A percentile compares a stretch with the other conserved stretches of the same genome.
Conservation (phyloP, 30 jellyfish, hydroid and myxozoan species). For the Nemopilema nomurai region DNA sequence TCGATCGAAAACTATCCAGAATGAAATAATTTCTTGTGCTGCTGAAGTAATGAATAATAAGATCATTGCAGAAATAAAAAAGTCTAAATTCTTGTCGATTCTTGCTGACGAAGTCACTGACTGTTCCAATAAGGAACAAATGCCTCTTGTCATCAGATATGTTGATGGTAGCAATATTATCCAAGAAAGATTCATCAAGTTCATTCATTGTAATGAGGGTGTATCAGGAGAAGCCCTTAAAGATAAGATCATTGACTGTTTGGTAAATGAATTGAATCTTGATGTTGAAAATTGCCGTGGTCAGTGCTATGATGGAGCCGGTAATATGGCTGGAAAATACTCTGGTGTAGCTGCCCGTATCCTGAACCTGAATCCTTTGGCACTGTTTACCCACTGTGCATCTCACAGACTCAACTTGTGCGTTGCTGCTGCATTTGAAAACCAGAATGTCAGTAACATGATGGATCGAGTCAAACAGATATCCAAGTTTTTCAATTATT, state of each 20-base stretch:
- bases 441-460: neutral
- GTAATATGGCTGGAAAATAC: constrained; percentile 47
- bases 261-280: constrained; percentile 2
- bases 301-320: constrained; percentile 59
- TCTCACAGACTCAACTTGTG: constrained; percentile 11
- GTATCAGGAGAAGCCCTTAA: constrained; percentile 11
- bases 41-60: neutral
- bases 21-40: constrained; percentile 19
- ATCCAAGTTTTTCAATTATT: neutral
- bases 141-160: constrained; percentile 48
- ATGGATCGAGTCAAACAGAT: neutral
- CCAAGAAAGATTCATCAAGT: constrained; percentile 19
- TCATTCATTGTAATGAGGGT: constrained; percentile 22
- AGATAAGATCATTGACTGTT: neutral
- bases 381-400: constrained; percentile 23
- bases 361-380: neutral
- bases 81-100: constrained; percentile 21
- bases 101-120: constrained; percentile 65
- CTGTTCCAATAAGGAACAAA: constrained; percentile 46
- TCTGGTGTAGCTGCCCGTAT: constrained; percentile 25
- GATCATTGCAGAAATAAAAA: neutral
- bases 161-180: constrained; percentile 8
- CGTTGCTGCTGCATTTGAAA: constrained; percentile 2
- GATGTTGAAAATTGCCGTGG: constrained; percentile 27
- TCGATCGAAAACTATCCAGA: constrained; percentile 1